These are phyloP conservation scores for Amphiduros pacificus DNA, from an alignment of 2,888 invertebrate genomes.

Conservation along the genomic window DNA sequence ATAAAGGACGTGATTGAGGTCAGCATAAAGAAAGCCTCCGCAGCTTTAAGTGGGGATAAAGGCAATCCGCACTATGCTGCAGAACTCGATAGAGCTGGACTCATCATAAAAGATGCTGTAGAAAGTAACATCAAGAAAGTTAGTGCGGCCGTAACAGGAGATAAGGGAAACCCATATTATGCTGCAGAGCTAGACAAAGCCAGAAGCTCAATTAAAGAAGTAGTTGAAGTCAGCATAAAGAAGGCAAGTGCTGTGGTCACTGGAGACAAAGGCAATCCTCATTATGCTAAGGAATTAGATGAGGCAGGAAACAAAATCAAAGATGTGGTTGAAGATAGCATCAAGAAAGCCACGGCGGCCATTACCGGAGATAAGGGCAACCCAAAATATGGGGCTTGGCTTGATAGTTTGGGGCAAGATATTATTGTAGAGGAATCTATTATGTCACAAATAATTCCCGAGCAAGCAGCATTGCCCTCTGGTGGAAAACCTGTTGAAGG, in stretches of 20 bases:
- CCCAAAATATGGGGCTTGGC: no score
- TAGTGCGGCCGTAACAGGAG: slow-evolving; percentile 5
- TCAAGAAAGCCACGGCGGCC: slow-evolving; percentile 2
- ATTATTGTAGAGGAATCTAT: not conserved
- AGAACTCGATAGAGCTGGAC: slow-evolving; percentile 30
- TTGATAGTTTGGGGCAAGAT: no score
- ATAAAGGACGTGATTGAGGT: not conserved
- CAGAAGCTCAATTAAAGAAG: not conserved
- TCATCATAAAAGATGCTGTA: not conserved
- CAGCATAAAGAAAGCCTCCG: slow-evolving; percentile 2
- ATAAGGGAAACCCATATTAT: slow-evolving; percentile 18
- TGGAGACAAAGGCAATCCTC: slow-evolving; percentile 40
- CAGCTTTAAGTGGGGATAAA: slow-evolving; percentile 28
- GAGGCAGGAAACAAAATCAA: not conserved
- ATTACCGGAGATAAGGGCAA: slow-evolving; percentile 37
- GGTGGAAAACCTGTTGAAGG: not conserved
- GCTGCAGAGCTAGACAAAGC: slow-evolving; percentile 15
- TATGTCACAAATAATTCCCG: no score
- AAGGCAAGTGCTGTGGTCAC: slow-evolving; percentile 6
- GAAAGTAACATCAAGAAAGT: not conserved
- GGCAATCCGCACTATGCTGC: slow-evolving; percentile 42
- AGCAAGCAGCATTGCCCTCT: not conserved
- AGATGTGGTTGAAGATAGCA: not conserved
- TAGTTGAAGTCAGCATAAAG: not conserved
- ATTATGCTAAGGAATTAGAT: slow-evolving; percentile 38